These are phyloP conservation scores for Argyrosomus japonicus DNA, from an alignment of 2,113 vertebrate genomes.

Conservation along the genomic window DNA sequence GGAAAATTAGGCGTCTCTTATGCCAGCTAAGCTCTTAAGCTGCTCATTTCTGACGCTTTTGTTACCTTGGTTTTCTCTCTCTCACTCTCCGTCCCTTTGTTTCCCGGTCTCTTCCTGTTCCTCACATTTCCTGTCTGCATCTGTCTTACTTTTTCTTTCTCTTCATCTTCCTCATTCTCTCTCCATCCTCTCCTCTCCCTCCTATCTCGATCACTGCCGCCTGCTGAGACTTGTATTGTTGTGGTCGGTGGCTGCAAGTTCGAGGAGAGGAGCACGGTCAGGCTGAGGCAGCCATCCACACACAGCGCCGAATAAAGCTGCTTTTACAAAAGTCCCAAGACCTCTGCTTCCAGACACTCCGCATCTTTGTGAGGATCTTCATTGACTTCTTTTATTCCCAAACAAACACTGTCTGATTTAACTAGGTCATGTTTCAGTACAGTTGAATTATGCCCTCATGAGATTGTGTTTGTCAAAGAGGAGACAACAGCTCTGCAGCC, in stretches of 20 bases:
- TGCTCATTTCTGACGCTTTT: slow-evolving; percentile 78
- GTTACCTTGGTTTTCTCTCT: slow-evolving; percentile 66
- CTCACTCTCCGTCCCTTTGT: slow-evolving; percentile 18
- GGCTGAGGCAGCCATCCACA: slow-evolving; percentile 10
- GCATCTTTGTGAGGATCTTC: slow-evolving; percentile 22
- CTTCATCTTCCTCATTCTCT: not conserved
- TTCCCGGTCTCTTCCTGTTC: not conserved
- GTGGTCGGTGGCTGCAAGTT: slow-evolving; percentile 56
- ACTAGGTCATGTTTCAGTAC: slow-evolving; percentile 10
- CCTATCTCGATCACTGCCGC: slow-evolving; percentile 5
- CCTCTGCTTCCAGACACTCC: slow-evolving; percentile 6
- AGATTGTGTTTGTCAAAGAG: slow-evolving; percentile 26
- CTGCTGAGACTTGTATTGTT: slow-evolving; percentile 37
- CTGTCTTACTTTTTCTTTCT: slow-evolving; percentile 2
- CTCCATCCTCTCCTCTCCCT: not conserved
- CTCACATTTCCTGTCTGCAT: not conserved
- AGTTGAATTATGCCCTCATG: slow-evolving; percentile 1
- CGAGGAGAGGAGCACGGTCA: slow-evolving; percentile 53
- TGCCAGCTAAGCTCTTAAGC: slow-evolving; percentile 77
- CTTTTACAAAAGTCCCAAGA: slow-evolving; percentile 32
- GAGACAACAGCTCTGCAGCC: slow-evolving; percentile 1
- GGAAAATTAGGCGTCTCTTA: slow-evolving; percentile 70
- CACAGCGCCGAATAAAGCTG: slow-evolving; percentile 15
- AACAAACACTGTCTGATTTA: slow-evolving; percentile 5
- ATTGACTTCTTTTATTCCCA: slow-evolving; percentile 14